phyloP scores from a whole-genome alignment of 1,140 invertebrate species.

The Sitodiplosis mosellana region DNA sequence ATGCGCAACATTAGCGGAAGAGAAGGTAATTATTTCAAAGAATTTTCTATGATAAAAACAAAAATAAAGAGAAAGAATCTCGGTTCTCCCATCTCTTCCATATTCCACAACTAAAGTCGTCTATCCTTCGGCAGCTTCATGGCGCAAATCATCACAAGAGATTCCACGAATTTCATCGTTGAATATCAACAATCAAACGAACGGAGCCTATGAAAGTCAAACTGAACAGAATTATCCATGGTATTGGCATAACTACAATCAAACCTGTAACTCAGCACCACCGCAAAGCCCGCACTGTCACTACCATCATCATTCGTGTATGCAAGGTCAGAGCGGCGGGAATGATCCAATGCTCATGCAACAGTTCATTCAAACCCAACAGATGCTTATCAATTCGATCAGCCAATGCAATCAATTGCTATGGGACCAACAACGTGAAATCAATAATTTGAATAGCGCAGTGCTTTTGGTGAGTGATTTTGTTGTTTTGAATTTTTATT shows the following conservation, averaged over 20 bases:
- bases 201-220: not conserved
- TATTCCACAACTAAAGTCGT: not conserved
- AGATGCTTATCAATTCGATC: constrained; percentile 37
- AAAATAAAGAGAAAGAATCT: too few species aligned
- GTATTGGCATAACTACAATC: not conserved
- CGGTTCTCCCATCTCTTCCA: too few species aligned
- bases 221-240: not conserved
- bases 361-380: constrained; percentile 36
- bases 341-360: constrained; percentile 27
- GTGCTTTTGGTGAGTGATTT: constrained; percentile 13
- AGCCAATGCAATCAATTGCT: constrained; percentile 42
- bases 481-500: not conserved
- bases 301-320: not conserved
- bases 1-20: constrained; percentile 9
- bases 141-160: constrained; percentile 1
- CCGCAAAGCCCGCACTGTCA: not conserved
- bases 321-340: constrained; percentile 12
- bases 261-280: not conserved
- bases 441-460: constrained; percentile 25
- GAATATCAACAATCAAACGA: not conserved
- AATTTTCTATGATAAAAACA: too few species aligned
- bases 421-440: constrained; percentile 39
- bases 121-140: not conserved
- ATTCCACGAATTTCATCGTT: not conserved
- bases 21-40: not conserved